These are phyloP conservation scores for Capreolus pygargus DNA, from an alignment of 2,113 vertebrate species.

Conservation along the genomic window DNA sequence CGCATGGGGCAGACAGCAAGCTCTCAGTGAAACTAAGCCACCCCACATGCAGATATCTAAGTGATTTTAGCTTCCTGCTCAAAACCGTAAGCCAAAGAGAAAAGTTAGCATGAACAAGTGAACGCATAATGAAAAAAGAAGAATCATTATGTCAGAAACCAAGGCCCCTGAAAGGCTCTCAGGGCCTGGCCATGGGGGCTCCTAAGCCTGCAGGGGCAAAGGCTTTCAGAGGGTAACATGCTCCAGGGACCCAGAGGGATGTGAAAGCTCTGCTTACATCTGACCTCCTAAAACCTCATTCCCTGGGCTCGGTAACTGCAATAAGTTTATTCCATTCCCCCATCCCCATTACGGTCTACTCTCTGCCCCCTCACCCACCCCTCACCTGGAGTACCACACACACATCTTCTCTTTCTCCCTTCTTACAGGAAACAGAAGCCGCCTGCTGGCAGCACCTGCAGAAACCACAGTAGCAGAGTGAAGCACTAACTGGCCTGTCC, in stretches of 20 bases:
- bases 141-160: not conserved
- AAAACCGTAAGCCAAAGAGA: not conserved
- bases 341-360: not conserved
- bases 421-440: not conserved
- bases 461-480: not conserved
- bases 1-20: accelerated
- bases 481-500: not conserved
- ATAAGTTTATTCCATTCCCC: not conserved
- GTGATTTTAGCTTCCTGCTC: not conserved
- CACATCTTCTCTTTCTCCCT: not conserved
- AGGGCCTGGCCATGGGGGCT: accelerated
- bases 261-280: not conserved
- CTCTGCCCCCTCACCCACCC: accelerated
- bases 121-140: not conserved
- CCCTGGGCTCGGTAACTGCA: not conserved
- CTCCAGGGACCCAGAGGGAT: not conserved
- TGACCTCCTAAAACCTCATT: not conserved
- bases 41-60: not conserved
- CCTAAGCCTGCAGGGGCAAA: accelerated
- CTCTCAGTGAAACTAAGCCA: not conserved
- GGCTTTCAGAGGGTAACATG: not conserved
- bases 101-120: not conserved
- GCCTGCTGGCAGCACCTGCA: not conserved
- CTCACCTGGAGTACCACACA: not conserved
- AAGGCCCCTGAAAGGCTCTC: accelerated